A percentile compares a stretch with the other conserved stretches of the same genome.
These are phyloP conservation scores for zebrafish (Danio rerio) DNA, from an alignment of 2,113 vertebrate species.

Conservation along the genomic window GRCz12tu NC_133176.1:43709001-43709500, in stretches of 20 bases:
- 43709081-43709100: no score
- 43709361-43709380: neutral
- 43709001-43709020: constrained; percentile 74
- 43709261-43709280: neutral
- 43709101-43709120: neutral
- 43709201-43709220: neutral
- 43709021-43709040: no score
- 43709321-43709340: neutral
- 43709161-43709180: neutral
- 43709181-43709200: neutral
- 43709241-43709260: neutral
- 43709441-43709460: constrained; percentile 9
- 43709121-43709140: neutral
- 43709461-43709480: neutral
- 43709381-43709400: neutral
- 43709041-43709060: neutral
- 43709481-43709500: neutral
- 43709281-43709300: neutral
- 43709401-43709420: neutral
- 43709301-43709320: neutral
- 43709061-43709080: neutral
- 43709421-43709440: constrained; percentile 28
- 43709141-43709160: constrained; percentile 2
- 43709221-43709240: neutral
- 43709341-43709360: neutral